These are phyloP conservation scores for Scaptomyza caliginosa DNA, from an alignment of 2,888 invertebrate species.

Conservation along the genomic window DNA sequence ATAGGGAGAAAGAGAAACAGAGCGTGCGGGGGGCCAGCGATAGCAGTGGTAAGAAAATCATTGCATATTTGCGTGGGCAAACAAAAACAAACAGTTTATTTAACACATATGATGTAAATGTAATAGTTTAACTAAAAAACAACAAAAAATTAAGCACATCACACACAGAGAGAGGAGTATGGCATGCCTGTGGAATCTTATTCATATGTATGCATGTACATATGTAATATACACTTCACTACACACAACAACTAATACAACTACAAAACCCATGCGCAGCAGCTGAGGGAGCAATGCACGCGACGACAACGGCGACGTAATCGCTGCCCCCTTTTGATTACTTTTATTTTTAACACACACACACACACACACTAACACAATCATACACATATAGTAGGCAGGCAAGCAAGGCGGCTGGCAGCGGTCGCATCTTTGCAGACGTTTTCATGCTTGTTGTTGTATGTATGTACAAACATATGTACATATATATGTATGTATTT, in stretches of 20 bases:
- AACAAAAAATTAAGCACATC: conserved; percentile 29
- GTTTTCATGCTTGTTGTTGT: conserved; percentile 38
- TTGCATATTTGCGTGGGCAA: conserved; percentile 78
- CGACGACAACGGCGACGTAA: conserved; percentile 65
- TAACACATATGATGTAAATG: conserved; percentile 78
- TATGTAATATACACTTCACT: conserved; percentile 18
- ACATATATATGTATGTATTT: conserved; percentile 13
- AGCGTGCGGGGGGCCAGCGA: conserved; percentile 9
- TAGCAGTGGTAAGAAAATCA: conserved; percentile 59
- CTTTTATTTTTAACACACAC: conserved; percentile 69
- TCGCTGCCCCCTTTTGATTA: conserved; percentile 72
- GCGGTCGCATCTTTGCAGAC: conserved; percentile 60
- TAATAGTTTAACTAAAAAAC: conserved; percentile 62
- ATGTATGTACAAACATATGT: conserved; percentile 1
- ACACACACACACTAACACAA: not conserved
- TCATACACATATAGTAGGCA: not conserved
- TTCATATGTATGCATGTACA: conserved; percentile 1
- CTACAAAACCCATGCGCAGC: conserved; percentile 70
- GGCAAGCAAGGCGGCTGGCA: conserved; percentile 24
- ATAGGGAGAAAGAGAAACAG: conserved; percentile 3
- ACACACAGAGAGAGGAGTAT: not conserved
- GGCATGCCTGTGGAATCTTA: conserved; percentile 5
- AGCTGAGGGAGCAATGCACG: conserved; percentile 75
- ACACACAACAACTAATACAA: conserved; percentile 33
- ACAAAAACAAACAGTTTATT: conserved; percentile 74